Conservation (phyloP, 1,140 invertebrate species). For the Drosophila murphyi region DNA sequence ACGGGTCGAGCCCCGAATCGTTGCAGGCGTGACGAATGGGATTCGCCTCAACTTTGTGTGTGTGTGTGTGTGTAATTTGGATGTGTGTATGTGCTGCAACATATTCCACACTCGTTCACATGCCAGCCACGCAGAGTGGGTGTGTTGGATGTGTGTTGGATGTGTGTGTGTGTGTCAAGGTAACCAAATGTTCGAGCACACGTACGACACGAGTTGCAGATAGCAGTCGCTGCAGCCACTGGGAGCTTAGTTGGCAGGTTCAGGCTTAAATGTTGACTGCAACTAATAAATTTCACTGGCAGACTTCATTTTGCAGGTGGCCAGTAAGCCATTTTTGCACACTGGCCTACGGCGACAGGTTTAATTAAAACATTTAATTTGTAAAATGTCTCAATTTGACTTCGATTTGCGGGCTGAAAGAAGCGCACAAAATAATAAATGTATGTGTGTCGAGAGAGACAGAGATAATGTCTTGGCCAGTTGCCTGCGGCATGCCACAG, state of each 20-base stretch:
- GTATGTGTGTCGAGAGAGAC: no score
- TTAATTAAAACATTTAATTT: conserved; percentile 52
- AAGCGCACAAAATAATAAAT: neutral
- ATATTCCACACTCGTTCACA: conserved; percentile 44
- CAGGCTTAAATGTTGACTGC: conserved; percentile 39
- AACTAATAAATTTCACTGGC: conserved; percentile 34
- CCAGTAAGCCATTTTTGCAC: conserved; percentile 23
- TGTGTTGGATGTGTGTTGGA: neutral
- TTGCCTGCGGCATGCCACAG: conserved; percentile 30
- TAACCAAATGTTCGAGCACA: conserved; percentile 43
- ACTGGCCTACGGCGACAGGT: conserved; percentile 4
- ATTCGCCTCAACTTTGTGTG: conserved; percentile 37
- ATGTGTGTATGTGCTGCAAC: conserved; percentile 24
- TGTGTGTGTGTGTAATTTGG: neutral
- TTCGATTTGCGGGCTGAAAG: neutral
- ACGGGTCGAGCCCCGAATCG: conserved; percentile 42
- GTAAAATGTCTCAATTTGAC: conserved; percentile 34
- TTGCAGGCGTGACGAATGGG: conserved; percentile 76
- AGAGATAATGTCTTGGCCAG: conserved; percentile 12
- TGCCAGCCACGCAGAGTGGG: conserved; percentile 38
- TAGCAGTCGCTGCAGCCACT: conserved; percentile 17
- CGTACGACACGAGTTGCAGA: conserved; percentile 33
- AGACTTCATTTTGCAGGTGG: conserved; percentile 37
- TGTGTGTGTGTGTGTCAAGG: conserved; percentile 27
- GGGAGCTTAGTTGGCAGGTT: conserved; percentile 23